These are phyloP conservation scores for Eupithecia dodoneata DNA, from an alignment of 2,888 invertebrate genomes.

Conservation along the genomic window DNA sequence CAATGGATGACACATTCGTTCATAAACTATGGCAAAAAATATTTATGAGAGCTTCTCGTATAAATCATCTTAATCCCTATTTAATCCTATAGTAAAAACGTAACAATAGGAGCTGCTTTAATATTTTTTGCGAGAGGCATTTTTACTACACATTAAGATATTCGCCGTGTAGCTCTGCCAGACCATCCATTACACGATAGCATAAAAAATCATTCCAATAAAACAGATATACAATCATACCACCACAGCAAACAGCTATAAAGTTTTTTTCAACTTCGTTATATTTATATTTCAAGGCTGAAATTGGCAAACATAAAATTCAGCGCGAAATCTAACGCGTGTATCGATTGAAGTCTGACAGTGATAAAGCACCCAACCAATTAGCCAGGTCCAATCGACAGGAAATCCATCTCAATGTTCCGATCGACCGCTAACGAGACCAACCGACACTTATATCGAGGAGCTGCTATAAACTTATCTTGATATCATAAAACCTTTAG, in stretches of 20 bases:
- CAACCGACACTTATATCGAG: constrained; percentile 31
- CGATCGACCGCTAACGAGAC: constrained; percentile 44
- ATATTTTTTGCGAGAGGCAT: constrained; percentile 3
- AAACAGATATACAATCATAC: constrained; percentile 34
- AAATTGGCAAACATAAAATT: constrained; percentile 41
- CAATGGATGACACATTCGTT: constrained; percentile 50
- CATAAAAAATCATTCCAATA: constrained; percentile 33
- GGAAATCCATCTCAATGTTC: constrained; percentile 47
- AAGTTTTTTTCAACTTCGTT: constrained; percentile 32
- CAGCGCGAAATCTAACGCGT: constrained; percentile 44
- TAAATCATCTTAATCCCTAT: constrained; percentile 12
- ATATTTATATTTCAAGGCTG: constrained; percentile 37
- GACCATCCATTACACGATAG: constrained; percentile 24
- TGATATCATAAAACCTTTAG: constrained; percentile 15
- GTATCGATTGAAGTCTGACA: constrained; percentile 47
- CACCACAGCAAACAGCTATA: constrained; percentile 34
- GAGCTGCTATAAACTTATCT: constrained; percentile 19
- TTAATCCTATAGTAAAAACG: constrained; percentile 15
- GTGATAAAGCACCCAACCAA: constrained; percentile 47
- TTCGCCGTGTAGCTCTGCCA: constrained; percentile 6
- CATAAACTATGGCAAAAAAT: constrained; percentile 15
- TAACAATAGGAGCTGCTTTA: constrained; percentile 19
- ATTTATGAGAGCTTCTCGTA: neutral
- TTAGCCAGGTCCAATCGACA: constrained; percentile 46
- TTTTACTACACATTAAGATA: neutral